Evolutionary conservation across 2,888 invertebrate genomes (phyloP).

Genomic region (Scaptomyza polygonia): DNA sequence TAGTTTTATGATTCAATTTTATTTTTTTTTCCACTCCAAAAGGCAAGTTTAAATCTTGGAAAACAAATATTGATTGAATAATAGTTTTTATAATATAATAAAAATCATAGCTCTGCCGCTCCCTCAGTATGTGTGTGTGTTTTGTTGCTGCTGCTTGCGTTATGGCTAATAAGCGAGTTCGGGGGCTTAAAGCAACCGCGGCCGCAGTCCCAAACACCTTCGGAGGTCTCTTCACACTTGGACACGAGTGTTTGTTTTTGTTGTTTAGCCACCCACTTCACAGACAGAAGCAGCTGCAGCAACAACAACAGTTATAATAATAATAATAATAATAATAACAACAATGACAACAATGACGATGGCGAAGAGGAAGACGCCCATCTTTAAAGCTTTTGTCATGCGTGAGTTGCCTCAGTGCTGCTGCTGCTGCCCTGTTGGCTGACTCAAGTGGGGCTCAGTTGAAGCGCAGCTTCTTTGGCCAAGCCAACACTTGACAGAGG

Average conservation of each 20-base stretch:
- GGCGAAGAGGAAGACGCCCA: constrained; percentile 55
- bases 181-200: constrained; percentile 33
- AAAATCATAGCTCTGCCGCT: neutral
- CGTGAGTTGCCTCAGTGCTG: constrained; percentile 41
- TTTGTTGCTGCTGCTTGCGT: constrained; percentile 20
- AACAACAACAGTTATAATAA: constrained; percentile 37
- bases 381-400: constrained; percentile 69
- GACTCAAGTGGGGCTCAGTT: constrained; percentile 58
- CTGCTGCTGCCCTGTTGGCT: constrained; percentile 21
- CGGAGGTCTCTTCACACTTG: constrained; percentile 57
- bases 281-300: constrained; percentile 16
- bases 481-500: constrained; percentile 42
- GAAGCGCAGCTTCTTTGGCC: constrained; percentile 66
- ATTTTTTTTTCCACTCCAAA: no score
- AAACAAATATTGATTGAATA: neutral
- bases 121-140: constrained; percentile 5
- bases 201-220: constrained; percentile 57
- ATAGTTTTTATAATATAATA: neutral
- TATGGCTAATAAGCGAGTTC: constrained; percentile 68
- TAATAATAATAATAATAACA: constrained; percentile 42
- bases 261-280: constrained; percentile 64
- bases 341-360: constrained; percentile 30
- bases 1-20: no score
- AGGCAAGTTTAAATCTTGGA: no score
- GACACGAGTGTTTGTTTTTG: constrained; percentile 64